Base-by-base conservation (phyloP, 2,113 vertebrate species). In the Chrysemys picta region DNA sequence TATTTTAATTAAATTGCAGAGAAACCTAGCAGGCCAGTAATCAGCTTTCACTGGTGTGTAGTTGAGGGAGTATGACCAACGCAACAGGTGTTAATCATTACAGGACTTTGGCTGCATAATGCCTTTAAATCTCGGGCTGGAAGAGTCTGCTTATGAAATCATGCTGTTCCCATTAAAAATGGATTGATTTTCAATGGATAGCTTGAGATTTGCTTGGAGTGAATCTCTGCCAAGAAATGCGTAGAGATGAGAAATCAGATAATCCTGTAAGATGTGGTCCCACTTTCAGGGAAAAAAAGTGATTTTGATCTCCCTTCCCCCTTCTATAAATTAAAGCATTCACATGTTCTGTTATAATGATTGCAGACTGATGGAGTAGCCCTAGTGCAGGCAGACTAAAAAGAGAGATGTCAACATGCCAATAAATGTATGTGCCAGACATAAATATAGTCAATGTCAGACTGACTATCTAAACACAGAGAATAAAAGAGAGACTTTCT, bases 11-110 rank as follows among this genome's bases (percentile, higher is more conserved):
- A 85, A 85, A 38, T 49, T 87, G 47, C 80, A 92, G 45, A 76
- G 72, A 16, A 80, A 90, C 27, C 0, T 0, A 91, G n/a, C 47
- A 84, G 56, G 50, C 57, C 90, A 90, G 35, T 80, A 16, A 95
- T 82, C 82, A 95, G 53, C 29, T 95, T 76, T 93, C 53, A 54
- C 80, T n/a, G 17, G 16, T n/a, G 45, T 1, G 5, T 75, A 95
- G 81, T 94, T 91, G 56, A 91, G 79, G 17, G 94, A 89, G 90
- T 57, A 54, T 59, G 85, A 89, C 81, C 65, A 49, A 93, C 87
- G 83, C 94, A 91, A 75, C 96, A 95, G 92, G 12, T 96, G 97
- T 96, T 97, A 96, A 89, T 96, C 92, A 95, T 97, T 97, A 97
- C 0, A 47, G 88, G 85, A 49, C 89, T 95, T 96, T 95, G 93